These are phyloP conservation scores for Galleria mellonella DNA, from an alignment of 1,140 invertebrate species.

Conservation along the genomic window DNA sequence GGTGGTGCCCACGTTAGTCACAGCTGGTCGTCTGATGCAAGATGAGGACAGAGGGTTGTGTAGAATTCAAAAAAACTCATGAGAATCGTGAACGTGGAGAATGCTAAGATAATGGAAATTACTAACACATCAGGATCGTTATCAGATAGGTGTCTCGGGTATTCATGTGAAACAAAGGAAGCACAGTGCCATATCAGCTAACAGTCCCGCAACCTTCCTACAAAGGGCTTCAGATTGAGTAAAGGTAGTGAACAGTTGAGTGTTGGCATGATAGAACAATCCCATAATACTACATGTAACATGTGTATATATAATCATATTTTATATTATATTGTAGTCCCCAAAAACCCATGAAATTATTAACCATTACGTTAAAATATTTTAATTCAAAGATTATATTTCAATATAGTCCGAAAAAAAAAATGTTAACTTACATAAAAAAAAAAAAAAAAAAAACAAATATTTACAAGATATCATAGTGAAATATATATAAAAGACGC, in stretches of 20 bases:
- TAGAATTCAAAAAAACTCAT: too few relatives aligned
- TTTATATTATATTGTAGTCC: conserved; percentile 1
- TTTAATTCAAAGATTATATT: conserved; percentile 12
- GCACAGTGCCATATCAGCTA: conserved; percentile 41
- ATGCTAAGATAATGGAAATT: too few relatives aligned
- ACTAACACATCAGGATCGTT: too few relatives aligned
- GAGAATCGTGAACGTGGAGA: too few relatives aligned
- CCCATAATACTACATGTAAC: conserved; percentile 13
- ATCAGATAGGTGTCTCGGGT: too few relatives aligned
- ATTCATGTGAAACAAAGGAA: conserved; percentile 16
- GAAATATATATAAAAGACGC: too few relatives aligned
- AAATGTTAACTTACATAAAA: neutral
- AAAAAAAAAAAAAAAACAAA: neutral
- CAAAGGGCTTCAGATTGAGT: conserved; percentile 6
- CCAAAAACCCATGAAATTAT: conserved; percentile 6
- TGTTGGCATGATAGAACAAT: conserved; percentile 8
- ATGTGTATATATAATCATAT: conserved; percentile 5
- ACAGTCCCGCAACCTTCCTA: neutral
- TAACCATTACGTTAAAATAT: conserved; percentile 1
- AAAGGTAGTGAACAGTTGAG: conserved; percentile 9
- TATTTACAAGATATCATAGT: neutral
- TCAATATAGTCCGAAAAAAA: neutral
- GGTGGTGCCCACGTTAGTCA: neutral
- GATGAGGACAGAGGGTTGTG: too few relatives aligned
- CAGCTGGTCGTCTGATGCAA: too few relatives aligned